Conservation (phyloP, 2,113 vertebrate genomes). For the Gasterosteus nipponicus region DNA sequence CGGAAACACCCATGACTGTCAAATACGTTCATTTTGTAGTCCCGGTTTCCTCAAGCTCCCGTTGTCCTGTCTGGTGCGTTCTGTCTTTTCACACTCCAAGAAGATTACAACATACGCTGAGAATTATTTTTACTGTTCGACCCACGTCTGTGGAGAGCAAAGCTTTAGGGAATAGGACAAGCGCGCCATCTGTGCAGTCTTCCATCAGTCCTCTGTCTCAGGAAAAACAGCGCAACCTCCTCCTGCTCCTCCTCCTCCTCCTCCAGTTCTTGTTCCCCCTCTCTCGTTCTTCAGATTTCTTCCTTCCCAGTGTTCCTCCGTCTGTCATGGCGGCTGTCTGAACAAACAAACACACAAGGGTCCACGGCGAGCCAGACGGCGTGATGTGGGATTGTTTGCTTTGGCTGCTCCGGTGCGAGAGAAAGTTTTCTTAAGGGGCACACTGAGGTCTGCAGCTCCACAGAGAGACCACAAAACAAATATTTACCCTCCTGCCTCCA, state of each 20-base stretch:
- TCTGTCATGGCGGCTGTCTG: conserved; percentile 74
- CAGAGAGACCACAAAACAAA: conserved; percentile 76
- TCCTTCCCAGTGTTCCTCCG: conserved; percentile 56
- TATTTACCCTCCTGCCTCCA: conserved; percentile 74
- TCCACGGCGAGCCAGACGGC: conserved; percentile 67
- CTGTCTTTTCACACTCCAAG: conserved; percentile 15
- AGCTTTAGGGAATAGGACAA: conserved; percentile 69
- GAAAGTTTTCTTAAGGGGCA: conserved; percentile 80
- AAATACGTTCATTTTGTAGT: neutral
- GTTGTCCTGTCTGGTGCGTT: conserved; percentile 7
- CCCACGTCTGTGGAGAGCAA: conserved; percentile 48
- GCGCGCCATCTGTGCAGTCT: conserved; percentile 72
- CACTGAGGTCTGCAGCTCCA: conserved; percentile 71
- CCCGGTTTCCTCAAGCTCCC: neutral
- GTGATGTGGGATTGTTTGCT: conserved; percentile 75
- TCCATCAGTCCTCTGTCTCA: conserved; percentile 53
- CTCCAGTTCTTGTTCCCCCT: conserved; percentile 30
- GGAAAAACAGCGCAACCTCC: conserved; percentile 41
- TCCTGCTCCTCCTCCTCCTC: conserved; percentile 40
- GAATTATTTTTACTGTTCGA: conserved; percentile 59
- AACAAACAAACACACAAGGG: conserved; percentile 73
- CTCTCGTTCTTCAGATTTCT: conserved; percentile 45
- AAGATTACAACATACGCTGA: conserved; percentile 49
- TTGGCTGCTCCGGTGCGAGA: conserved; percentile 71
- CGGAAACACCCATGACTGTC: neutral